Conservation (phyloP, 2,888 invertebrate genomes). For the Agriopis aurantiaria region DNA sequence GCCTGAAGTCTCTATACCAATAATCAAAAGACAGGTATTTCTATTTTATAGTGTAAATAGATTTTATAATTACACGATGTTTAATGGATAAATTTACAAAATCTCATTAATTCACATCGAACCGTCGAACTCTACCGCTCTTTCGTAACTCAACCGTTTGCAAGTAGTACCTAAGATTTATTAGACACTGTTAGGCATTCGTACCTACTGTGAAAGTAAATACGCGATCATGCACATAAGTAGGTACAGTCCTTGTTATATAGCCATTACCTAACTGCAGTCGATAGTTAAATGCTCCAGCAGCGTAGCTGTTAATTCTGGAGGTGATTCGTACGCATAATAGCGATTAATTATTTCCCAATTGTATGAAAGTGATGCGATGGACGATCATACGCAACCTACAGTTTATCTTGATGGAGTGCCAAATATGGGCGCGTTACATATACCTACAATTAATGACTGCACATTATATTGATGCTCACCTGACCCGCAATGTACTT, state of each 20-base stretch:
- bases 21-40: no score
- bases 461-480: constrained; percentile 12
- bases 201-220: constrained; percentile 60
- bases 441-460: constrained; percentile 14
- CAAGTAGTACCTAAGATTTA: constrained; percentile 26
- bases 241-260: constrained; percentile 29
- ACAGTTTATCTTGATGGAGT: constrained; percentile 31
- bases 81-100: neutral
- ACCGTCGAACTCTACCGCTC: neutral
- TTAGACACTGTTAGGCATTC: constrained; percentile 47
- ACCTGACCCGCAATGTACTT: constrained; percentile 13
- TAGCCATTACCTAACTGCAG: constrained; percentile 46
- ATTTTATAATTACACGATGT: neutral
- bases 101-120: constrained; percentile 2
- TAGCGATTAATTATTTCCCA: constrained; percentile 32
- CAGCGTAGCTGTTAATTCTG: constrained; percentile 15
- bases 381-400: constrained; percentile 34
- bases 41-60: neutral
- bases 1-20: no score
- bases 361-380: constrained; percentile 50
- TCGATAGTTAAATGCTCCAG: constrained; percentile 48
- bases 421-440: constrained; percentile 24
- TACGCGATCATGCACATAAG: constrained; percentile 12
- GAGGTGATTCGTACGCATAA: constrained; percentile 16
- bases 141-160: constrained; percentile 19